These are phyloP conservation scores for cattle (Bos taurus) DNA, from an alignment of 2,113 vertebrate genomes.

Conservation along the genomic window DNA sequence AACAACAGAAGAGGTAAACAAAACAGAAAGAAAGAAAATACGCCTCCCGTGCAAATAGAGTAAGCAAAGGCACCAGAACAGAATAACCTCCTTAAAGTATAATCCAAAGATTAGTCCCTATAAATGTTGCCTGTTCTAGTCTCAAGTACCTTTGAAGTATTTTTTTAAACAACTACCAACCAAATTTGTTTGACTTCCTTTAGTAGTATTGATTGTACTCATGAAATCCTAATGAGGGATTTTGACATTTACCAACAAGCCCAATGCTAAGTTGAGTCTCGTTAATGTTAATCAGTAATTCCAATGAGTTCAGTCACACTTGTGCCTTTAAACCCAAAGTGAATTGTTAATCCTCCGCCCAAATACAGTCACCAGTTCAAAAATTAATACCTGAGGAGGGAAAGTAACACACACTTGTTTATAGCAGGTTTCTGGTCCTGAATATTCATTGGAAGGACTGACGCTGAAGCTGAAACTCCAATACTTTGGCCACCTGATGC, in stretches of 20 bases:
- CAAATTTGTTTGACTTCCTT: neutral
- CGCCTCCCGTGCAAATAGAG: neutral
- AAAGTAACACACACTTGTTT: neutral
- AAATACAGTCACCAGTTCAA: neutral
- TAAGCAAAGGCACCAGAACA: neutral
- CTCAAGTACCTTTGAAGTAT: neutral
- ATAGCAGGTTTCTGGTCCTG: neutral
- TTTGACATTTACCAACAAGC: constrained; percentile 12
- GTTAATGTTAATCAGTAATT: neutral
- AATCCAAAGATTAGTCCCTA: neutral
- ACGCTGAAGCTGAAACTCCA: neutral
- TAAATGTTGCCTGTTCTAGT: neutral
- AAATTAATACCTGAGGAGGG: neutral
- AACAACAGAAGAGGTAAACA: neutral
- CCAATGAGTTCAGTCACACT: neutral
- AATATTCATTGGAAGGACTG: neutral
- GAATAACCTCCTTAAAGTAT: neutral
- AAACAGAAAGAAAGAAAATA: neutral
- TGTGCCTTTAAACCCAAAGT: neutral
- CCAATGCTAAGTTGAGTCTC: neutral
- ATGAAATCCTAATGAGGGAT: neutral
- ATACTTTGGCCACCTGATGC: neutral
- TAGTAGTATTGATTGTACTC: neutral
- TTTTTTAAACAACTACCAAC: neutral
- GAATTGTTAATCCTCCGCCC: neutral